A percentile compares a stretch with the other conserved stretches of the same genome.
These are phyloP conservation scores for Seira musarum DNA, from an alignment of 2,888 invertebrate species.

Conservation along the genomic window DNA sequence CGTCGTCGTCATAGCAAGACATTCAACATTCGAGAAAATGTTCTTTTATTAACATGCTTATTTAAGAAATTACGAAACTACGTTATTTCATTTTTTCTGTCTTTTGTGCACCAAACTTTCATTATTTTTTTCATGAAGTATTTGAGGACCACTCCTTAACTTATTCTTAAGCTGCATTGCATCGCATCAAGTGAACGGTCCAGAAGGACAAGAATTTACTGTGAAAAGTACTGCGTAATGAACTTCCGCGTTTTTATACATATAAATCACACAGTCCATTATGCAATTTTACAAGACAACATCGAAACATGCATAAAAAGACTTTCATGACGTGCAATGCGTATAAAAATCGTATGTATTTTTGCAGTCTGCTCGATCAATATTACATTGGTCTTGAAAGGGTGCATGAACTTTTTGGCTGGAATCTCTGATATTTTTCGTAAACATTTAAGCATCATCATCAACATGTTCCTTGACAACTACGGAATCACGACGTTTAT, in stretches of 20 bases:
- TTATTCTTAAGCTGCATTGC: not conserved
- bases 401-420: slow-evolving; percentile 67
- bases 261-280: not conserved
- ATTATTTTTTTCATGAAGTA: too few species aligned
- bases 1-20: too few species aligned
- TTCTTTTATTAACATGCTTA: too few species aligned
- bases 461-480: not conserved
- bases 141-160: slow-evolving; percentile 22
- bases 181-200: not conserved
- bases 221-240: slow-evolving; percentile 5
- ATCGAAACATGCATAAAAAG: not conserved
- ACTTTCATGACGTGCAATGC: not conserved
- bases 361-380: slow-evolving; percentile 29
- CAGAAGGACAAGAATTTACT: slow-evolving; percentile 25
- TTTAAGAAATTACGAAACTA: too few species aligned
- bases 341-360: not conserved
- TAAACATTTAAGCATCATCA: slow-evolving; percentile 22
- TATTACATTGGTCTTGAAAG: slow-evolving; percentile 39
- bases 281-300: not conserved
- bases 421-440: slow-evolving; percentile 65
- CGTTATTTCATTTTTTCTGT: too few species aligned
- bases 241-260: not conserved
- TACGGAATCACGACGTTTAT: not conserved
- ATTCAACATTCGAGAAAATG: too few species aligned
- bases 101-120: too few species aligned